These are phyloP conservation scores for Sussaba pulchella DNA, from an alignment of 2,888 invertebrate species.

Conservation along the genomic window DNA sequence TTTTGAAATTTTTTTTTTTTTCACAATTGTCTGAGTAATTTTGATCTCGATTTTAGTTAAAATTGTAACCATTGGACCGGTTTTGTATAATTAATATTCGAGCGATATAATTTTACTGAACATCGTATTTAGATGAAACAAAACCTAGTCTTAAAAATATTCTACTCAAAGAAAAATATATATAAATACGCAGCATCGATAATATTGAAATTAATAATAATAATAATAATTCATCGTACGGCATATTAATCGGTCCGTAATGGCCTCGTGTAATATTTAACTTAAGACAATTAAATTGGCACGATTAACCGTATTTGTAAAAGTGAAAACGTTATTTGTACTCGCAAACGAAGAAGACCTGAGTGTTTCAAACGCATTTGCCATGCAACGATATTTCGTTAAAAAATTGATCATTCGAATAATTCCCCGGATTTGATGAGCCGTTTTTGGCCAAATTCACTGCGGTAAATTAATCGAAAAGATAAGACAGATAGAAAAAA, in stretches of 20 bases:
- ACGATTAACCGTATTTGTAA: conserved; percentile 56
- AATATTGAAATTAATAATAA: conserved; percentile 34
- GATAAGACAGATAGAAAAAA: background rate
- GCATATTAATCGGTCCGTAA: conserved; percentile 19
- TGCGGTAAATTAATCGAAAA: conserved; percentile 10
- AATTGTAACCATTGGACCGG: too few relatives aligned
- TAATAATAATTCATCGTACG: conserved; percentile 5
- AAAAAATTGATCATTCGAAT: conserved; percentile 51
- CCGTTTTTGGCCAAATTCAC: conserved; percentile 3
- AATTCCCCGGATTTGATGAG: conserved; percentile 24
- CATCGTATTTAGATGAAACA: conserved; percentile 5
- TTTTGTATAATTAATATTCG: background rate
- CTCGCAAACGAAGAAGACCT: conserved; percentile 59
- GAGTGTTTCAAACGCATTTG: conserved; percentile 50
- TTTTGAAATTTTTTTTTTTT: background rate
- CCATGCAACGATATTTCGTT: conserved; percentile 42
- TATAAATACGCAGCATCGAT: conserved; percentile 32
- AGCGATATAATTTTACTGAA: conserved; percentile 1
- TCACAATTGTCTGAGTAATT: background rate
- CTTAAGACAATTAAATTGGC: conserved; percentile 60
- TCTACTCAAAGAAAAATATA: conserved; percentile 23
- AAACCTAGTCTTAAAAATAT: conserved; percentile 46
- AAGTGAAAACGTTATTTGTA: conserved; percentile 64
- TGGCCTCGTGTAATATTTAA: conserved; percentile 39
- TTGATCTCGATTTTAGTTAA: background rate